Conservation (phyloP, 2,797 vertebrate species). For the Coranthus polyacanthus region DNA sequence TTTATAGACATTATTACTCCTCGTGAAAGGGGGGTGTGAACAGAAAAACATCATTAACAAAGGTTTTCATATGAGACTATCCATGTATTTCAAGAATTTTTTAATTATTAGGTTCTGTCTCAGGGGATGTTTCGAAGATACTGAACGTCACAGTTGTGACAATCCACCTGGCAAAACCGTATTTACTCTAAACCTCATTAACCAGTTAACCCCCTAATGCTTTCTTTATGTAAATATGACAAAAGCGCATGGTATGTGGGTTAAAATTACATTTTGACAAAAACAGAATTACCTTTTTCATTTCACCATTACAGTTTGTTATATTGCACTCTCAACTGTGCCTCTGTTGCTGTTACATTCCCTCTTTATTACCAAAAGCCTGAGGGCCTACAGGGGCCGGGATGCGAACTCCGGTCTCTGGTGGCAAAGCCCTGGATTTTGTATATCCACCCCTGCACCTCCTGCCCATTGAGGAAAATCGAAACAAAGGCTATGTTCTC, state of each 20-base stretch:
- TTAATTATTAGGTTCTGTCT: conserved; percentile 9
- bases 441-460: too few relatives aligned
- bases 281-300: not conserved
- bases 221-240: not conserved
- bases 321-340: not conserved
- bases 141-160: conserved; percentile 24
- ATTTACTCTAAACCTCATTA: not conserved
- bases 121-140: not conserved
- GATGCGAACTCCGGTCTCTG: too few relatives aligned
- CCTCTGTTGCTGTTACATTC: too few relatives aligned
- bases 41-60: not conserved
- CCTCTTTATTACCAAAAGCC: too few relatives aligned
- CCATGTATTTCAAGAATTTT: conserved; percentile 32
- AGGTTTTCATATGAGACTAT: not conserved
- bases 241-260: not conserved
- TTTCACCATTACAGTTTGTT: not conserved
- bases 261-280: not conserved
- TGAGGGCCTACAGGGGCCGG: too few relatives aligned
- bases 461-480: too few relatives aligned
- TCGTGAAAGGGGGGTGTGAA: not conserved
- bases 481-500: too few relatives aligned
- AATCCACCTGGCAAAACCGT: conserved; percentile 20
- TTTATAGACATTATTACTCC: not conserved
- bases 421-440: too few relatives aligned
- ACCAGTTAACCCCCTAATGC: not conserved